Evolutionary conservation across 2,797 vertebrate species (phyloP).

Genomic region (Serranus cabrilla): DNA sequence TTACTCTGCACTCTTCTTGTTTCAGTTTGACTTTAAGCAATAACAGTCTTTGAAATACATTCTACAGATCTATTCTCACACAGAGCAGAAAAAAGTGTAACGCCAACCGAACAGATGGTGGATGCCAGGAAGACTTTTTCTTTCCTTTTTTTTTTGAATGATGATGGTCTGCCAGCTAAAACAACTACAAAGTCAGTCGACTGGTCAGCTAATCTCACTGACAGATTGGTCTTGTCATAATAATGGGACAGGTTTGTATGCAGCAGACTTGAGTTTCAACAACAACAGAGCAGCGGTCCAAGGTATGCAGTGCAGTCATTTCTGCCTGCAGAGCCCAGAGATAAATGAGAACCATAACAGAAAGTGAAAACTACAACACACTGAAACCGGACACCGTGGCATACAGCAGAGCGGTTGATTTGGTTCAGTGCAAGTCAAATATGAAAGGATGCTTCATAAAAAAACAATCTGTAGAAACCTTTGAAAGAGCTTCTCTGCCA

Average conservation of each 20-base stretch:
- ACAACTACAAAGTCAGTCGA: slow-evolving; percentile 54
- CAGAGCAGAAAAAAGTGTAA: slow-evolving; percentile 25
- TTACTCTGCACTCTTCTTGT: no score
- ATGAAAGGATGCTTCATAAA: slow-evolving; percentile 10
- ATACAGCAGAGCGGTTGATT: slow-evolving; percentile 14
- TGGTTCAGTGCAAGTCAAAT: slow-evolving; percentile 24
- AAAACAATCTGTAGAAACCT: slow-evolving; percentile 15
- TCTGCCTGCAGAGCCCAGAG: slow-evolving; percentile 45
- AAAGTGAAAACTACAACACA: slow-evolving; percentile 37
- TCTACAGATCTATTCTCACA: not conserved
- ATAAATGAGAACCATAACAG: slow-evolving; percentile 54
- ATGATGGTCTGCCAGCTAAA: slow-evolving; percentile 57
- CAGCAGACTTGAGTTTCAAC: slow-evolving; percentile 65
- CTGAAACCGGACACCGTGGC: slow-evolving; percentile 29
- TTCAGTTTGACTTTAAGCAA: slow-evolving; percentile 6
- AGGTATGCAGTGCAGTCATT: slow-evolving; percentile 46
- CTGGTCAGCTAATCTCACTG: slow-evolving; percentile 63
- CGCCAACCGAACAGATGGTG: slow-evolving; percentile 35
- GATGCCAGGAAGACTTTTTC: slow-evolving; percentile 19
- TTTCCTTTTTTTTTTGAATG: slow-evolving; percentile 33
- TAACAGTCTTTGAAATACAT: not conserved
- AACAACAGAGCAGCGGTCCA: slow-evolving; percentile 66
- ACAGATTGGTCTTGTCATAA: slow-evolving; percentile 77
- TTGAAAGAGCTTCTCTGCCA: slow-evolving; percentile 43
- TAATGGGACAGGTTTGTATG: slow-evolving; percentile 69